A percentile compares a stretch with the other conserved stretches of the same genome.
These are phyloP conservation scores for Hermodice carunculata DNA, from an alignment of 2,888 invertebrate species.

Conservation along the genomic window DNA sequence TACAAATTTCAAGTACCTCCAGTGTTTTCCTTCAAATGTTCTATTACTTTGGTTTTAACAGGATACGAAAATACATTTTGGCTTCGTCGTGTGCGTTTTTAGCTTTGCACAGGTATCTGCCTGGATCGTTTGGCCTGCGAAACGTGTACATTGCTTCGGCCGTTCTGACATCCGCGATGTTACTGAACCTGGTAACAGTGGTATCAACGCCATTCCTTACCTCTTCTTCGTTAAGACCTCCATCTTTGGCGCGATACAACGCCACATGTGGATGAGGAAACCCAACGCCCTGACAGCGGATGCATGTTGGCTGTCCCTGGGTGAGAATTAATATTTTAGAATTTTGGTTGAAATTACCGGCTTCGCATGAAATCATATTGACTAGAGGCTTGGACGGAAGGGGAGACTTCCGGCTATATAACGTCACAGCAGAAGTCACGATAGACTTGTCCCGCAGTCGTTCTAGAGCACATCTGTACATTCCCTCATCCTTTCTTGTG, in stretches of 20 bases:
- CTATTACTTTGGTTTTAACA: too few species aligned
- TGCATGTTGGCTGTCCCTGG: conserved; percentile 18
- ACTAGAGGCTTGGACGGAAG: conserved; percentile 10
- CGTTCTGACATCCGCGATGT: conserved; percentile 34
- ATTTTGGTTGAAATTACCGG: conserved; percentile 4
- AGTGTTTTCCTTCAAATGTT: too few species aligned
- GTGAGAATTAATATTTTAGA: conserved; percentile 5
- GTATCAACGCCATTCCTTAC: conserved; percentile 17
- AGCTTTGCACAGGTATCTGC: conserved; percentile 7
- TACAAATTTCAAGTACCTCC: too few species aligned
- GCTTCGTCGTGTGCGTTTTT: too few species aligned
- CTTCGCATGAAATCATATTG: conserved; percentile 13
- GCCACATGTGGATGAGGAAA: conserved; percentile 12
- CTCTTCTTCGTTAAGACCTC: background rate
- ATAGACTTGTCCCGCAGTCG: conserved; percentile 10
- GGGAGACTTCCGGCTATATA: conserved; percentile 3
- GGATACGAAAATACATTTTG: too few species aligned
- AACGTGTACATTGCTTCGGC: conserved; percentile 32
- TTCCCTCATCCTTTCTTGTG: conserved; percentile 1
- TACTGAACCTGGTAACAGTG: conserved; percentile 27
- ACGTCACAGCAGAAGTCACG: conserved; percentile 9
- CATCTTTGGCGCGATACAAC: background rate
- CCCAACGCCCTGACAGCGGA: conserved; percentile 16
- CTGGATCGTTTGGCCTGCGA: conserved; percentile 10
- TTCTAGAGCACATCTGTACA: conserved; percentile 14